Percentiles rank a stretch among this genome's conserved stretches.
Conservation (phyloP, 1,140 invertebrate genomes). For the Drosophila leontia region DNA sequence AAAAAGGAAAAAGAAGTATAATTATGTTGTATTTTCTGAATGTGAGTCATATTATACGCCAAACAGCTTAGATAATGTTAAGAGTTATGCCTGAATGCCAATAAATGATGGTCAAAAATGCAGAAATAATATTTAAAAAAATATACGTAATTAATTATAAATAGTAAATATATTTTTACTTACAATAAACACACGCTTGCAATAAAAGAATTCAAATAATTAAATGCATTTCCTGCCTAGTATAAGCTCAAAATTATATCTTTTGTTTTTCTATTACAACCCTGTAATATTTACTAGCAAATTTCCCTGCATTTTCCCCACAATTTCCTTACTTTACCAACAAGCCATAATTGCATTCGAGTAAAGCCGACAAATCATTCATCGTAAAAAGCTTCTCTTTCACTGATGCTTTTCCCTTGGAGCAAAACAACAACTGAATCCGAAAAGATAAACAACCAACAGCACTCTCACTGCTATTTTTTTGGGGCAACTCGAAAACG, state of each 20-base stretch:
- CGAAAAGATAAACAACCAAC: constrained; percentile 46
- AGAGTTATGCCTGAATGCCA: not conserved
- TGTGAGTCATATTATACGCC: not conserved
- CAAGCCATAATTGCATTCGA: constrained; percentile 41
- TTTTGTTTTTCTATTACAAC: not conserved
- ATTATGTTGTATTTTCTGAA: too few species aligned
- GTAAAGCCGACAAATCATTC: constrained; percentile 29
- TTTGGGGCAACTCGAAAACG: constrained; percentile 43
- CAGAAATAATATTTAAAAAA: not conserved
- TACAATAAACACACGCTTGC: too few species aligned
- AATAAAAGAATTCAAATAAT: not conserved
- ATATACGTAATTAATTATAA: too few species aligned
- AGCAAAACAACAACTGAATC: constrained; percentile 26
- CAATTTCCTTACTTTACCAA: not conserved
- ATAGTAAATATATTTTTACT: too few species aligned
- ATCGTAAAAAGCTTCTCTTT: constrained; percentile 42
- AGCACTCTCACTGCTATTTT: constrained; percentile 74
- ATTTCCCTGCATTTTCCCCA: not conserved
- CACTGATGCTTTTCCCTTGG: constrained; percentile 38
- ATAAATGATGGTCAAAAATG: not conserved
- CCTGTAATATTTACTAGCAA: not conserved
- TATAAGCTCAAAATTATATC: not conserved
- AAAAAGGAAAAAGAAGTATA: too few species aligned
- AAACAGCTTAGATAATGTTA: not conserved
- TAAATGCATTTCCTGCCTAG: not conserved